A percentile compares a stretch with the other conserved stretches of the same genome.
Evolutionary conservation across 2,888 invertebrate genomes (phyloP).

Genomic region (Sycophila texana): DNA sequence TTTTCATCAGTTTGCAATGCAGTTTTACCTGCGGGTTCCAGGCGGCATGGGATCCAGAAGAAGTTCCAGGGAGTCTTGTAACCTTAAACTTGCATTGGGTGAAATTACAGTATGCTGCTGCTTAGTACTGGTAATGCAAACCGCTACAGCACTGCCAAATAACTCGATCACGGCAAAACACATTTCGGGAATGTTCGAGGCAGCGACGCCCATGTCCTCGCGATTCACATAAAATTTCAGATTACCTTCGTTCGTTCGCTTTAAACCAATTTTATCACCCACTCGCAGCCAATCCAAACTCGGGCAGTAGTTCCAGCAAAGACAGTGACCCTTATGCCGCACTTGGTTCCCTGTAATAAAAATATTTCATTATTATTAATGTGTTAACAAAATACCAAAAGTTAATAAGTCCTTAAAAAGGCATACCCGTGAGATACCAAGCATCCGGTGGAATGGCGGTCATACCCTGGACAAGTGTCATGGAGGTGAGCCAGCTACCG

Average conservation of each 20-base stretch:
- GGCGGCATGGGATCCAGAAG: conserved; percentile 78
- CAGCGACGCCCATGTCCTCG: conserved; percentile 86
- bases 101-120: conserved; percentile 77
- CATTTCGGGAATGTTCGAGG: conserved; percentile 87
- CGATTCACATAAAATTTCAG: conserved; percentile 88
- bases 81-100: conserved; percentile 76
- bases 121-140: conserved; percentile 84
- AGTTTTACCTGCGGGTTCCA: conserved; percentile 68
- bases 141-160: conserved; percentile 86
- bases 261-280: conserved; percentile 87
- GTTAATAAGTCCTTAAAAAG: not conserved
- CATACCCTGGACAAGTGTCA: conserved; percentile 82
- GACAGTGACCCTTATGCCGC: conserved; percentile 80
- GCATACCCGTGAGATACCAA: conserved; percentile 81
- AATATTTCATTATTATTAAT: conserved; percentile 1
- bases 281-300: conserved; percentile 88
- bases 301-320: conserved; percentile 84
- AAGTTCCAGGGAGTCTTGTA: conserved; percentile 81
- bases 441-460: conserved; percentile 83
- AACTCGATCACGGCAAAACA: conserved; percentile 91
- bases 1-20: conserved; percentile 7
- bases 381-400: not conserved
- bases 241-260: conserved; percentile 83
- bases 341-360: conserved; percentile 81
- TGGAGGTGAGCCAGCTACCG: conserved; percentile 72